Evolutionary conservation across 2,113 vertebrate genomes (phyloP).

Genomic region (Ptyas mucosa): DNA sequence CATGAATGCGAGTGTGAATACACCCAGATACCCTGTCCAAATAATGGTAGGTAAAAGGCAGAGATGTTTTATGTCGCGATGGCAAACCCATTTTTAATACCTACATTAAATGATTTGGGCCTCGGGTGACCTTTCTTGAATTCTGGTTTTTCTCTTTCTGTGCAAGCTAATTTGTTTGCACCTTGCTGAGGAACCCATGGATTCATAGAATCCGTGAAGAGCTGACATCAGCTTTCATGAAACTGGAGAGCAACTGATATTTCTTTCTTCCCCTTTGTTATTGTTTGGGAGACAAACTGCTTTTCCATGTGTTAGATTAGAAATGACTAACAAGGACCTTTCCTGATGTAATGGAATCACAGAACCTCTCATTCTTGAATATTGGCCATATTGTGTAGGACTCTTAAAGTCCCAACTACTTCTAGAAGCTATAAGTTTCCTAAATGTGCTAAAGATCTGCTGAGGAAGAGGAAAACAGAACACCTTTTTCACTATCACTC

Average conservation of each 20-base stretch:
- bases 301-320: background rate
- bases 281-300: background rate
- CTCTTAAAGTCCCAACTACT: background rate
- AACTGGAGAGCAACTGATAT: background rate
- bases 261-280: background rate
- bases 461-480: background rate
- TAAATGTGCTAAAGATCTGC: background rate
- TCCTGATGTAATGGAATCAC: background rate
- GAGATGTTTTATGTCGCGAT: background rate
- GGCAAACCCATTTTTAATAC: background rate
- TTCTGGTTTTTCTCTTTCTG: background rate
- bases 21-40: slow-evolving; percentile 75
- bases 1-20: slow-evolving; percentile 85
- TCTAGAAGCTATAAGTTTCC: background rate
- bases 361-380: background rate
- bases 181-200: background rate
- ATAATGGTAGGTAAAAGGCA: slow-evolving; percentile 70
- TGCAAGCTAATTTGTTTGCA: background rate
- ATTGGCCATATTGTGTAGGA: background rate
- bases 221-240: background rate
- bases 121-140: background rate
- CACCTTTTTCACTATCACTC: background rate
- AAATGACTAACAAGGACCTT: background rate
- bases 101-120: background rate
- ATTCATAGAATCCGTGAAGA: background rate